Evolutionary conservation across 2,888 invertebrate genomes (phyloP).

Genomic region (Busseola fusca): DNA sequence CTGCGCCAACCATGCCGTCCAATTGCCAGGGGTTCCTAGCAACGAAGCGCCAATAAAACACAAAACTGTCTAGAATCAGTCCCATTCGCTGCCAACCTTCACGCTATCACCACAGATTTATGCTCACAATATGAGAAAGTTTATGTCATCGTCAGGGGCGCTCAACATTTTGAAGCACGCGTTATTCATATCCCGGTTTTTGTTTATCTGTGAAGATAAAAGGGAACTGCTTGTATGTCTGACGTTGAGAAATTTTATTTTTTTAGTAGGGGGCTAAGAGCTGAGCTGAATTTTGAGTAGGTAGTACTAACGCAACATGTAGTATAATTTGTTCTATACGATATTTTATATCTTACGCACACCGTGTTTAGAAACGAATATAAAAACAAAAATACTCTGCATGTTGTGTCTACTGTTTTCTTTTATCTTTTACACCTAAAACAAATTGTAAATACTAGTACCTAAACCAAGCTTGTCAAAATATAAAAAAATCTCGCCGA

Average conservation of each 20-base stretch:
- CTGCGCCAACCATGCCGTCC: too few species aligned
- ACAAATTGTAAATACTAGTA: neutral
- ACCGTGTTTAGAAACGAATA: neutral
- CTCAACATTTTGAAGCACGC: constrained; percentile 47
- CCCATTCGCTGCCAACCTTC: constrained; percentile 35
- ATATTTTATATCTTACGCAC: neutral
- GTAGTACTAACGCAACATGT: neutral
- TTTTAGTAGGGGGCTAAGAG: constrained; percentile 2
- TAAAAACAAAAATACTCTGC: neutral
- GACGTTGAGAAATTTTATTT: constrained; percentile 39
- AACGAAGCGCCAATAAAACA: constrained; percentile 38
- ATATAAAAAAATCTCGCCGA: too few species aligned
- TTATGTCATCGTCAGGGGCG: constrained; percentile 50
- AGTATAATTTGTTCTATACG: neutral
- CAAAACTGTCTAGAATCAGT: constrained; percentile 23
- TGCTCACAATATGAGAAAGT: constrained; percentile 57
- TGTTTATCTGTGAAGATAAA: constrained; percentile 53
- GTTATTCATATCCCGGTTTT: constrained; percentile 54
- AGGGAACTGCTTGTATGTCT: constrained; percentile 19
- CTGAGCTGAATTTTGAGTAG: constrained; percentile 38
- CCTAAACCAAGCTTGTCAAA: neutral
- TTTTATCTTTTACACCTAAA: neutral
- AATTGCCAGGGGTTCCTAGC: constrained; percentile 25
- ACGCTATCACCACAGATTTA: constrained; percentile 57
- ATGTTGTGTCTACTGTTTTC: neutral